Evolutionary conservation across 2,113 vertebrate species (phyloP), one percentile per base, ranked within the genome.

Genomic region (Malurus cyaneus): DNA sequence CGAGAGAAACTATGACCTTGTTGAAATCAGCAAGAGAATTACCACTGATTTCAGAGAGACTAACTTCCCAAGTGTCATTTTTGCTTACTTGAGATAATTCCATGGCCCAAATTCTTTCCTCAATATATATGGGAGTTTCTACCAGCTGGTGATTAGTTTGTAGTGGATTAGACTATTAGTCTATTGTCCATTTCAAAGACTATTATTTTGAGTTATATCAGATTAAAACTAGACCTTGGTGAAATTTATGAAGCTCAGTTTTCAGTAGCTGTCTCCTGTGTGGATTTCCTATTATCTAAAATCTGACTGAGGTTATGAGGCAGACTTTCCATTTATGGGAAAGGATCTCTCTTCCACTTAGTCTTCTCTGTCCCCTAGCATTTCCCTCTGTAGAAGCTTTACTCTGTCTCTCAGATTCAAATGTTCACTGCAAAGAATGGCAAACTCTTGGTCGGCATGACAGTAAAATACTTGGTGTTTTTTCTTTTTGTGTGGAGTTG

Each of bases 211-310:
- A 82, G 72, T 90, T 86, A 36, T 83, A n/a, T 86, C 76, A 54
- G 64, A 77, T 83, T 73, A 53, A 70, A 92, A 56, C 41, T 65
- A 89, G 59, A 85, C 70, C 65, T 92, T 46, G 69, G 83, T 89
- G 69, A 91, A 72, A 89, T 89, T 92, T 82, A 86, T 53, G 70
- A 91, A 93, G 90, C 66, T 96, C 78, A 82, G 41, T 85, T 95
- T 95, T 96, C 84, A 92, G 62, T 85, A 76, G 53, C 78, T 85
- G 90, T 93, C 81, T 82, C 36, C 78, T 69, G 41, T 29, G 2
- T 89, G 79, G 74, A 80, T 94, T 93, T 89, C 61, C 78, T 89
- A 18, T 74, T 82, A 87, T 89, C 80, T 87, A 76, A 91, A 92
- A 96, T 94, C 84, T 89, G 77, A 46, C 65, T 84, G 64, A 80